Evolutionary conservation across 2,797 vertebrate species (phyloP), one percentile per base, ranked within the genome.

Genomic region (Pogoniulus pusillus): DNA sequence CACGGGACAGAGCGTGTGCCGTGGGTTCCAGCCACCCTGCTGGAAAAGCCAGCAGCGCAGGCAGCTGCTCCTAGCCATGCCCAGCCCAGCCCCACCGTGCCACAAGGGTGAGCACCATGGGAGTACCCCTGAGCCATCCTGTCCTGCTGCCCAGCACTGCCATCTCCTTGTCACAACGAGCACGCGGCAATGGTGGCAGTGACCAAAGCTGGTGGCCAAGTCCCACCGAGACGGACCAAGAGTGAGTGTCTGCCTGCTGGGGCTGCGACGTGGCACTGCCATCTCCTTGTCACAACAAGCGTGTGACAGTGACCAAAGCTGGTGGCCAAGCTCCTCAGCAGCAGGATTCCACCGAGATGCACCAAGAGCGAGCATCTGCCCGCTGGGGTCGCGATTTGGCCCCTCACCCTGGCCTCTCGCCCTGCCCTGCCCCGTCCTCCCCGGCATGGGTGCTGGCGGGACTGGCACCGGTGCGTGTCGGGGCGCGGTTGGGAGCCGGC

Each of bases 151-250:
- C 29, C 16, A 4, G 53, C 41, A 0, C 60, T 5, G 34, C 41
- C 69, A 1, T 8, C 41, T n/a, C 86, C 49, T 15, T 7, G 2
- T 4, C 78, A 2, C 82, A 14, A 29, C 10, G 8, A 30, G 49
- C 20, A 16, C 2, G 3, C 23, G 62, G 26, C 47, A 49, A 23
- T 11, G 47, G 47, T 24, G 47, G 23, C 0, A 1, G 32, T 8
- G 57, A 49, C 37, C 65, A 15, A 39, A n/a, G 24, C n/a, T 2
- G 47, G 60, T 12, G 85, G 35, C n/a, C 39, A 9, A 75, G 47
- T 6, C 63, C 45, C 16, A 0, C 7, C 3, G 6, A 19, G 66
- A 3, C 2, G 26, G 19, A 3, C 17, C 5, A 0, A 43, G 32
- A 45, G 37, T 3, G 3, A 12, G 62, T 0, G 6, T 32, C 16